phyloP scores from a whole-genome alignment of 2,113 vertebrate species.

The Cebus imitator region DNA sequence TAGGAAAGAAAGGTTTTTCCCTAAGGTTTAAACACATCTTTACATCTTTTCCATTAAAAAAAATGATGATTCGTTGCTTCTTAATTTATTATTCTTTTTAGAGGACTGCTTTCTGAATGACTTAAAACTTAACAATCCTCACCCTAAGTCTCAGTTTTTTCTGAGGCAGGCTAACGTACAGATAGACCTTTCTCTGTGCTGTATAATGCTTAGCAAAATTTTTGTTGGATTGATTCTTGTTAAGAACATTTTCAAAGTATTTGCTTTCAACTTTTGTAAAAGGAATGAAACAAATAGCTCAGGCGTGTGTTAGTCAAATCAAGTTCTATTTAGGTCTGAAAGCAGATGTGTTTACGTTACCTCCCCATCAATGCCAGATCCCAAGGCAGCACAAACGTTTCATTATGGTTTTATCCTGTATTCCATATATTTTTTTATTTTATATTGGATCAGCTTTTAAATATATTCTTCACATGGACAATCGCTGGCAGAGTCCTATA shows the following conservation, averaged over 20 bases:
- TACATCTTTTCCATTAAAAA: neutral
- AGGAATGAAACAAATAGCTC: neutral
- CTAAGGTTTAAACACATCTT: too few relatives aligned
- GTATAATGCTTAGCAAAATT: neutral
- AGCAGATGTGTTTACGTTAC: neutral
- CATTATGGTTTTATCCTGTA: neutral
- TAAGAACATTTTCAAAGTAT: neutral
- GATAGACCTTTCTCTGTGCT: too few relatives aligned
- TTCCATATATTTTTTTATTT: neutral
- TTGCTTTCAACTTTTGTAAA: neutral
- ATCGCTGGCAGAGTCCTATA: too few relatives aligned
- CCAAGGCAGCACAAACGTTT: neutral
- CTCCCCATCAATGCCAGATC: neutral
- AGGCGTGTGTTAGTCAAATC: neutral
- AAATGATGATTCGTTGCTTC: neutral
- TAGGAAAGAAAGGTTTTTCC: neutral
- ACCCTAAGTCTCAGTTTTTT: neutral
- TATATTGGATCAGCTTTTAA: neutral
- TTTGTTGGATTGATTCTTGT: neutral
- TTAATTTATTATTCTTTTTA: neutral
- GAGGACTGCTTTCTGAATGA: neutral
- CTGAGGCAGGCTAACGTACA: too few relatives aligned
- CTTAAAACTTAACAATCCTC: too few relatives aligned
- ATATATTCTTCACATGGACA: too few relatives aligned
- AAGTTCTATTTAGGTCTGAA: neutral